These are phyloP conservation scores for Drosophila suboccidentalis DNA, from an alignment of 2,888 invertebrate genomes.

Conservation along the genomic window DNA sequence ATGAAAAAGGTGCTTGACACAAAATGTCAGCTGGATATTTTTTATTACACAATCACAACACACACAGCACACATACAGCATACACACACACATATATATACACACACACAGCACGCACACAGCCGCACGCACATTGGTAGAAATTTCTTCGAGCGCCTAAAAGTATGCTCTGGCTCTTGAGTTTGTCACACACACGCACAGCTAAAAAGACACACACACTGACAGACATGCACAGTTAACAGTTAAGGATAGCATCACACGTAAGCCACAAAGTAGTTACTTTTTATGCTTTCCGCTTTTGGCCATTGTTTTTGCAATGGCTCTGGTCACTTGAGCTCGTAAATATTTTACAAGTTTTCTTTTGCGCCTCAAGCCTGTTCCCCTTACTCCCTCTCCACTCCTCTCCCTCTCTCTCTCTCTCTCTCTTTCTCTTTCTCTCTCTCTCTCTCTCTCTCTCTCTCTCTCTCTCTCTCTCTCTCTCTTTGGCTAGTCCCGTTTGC, in stretches of 20 bases:
- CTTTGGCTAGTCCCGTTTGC: neutral
- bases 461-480: neutral
- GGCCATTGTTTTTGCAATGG: conserved; percentile 62
- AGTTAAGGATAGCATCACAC: conserved; percentile 49
- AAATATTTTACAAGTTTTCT: conserved; percentile 79
- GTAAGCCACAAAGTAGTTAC: conserved; percentile 82
- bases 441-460: neutral
- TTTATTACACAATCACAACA: conserved; percentile 80
- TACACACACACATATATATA: conserved; percentile 3
- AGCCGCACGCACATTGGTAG: conserved; percentile 8
- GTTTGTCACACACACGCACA: conserved; percentile 30
- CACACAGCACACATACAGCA: conserved; percentile 18
- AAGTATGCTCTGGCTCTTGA: conserved; percentile 57
- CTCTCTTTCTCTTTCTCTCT: neutral
- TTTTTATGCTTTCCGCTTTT: conserved; percentile 71
- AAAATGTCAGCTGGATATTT: conserved; percentile 82
- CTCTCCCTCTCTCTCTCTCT: neutral
- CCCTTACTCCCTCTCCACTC: neutral
- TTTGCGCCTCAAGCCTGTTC: conserved; percentile 12
- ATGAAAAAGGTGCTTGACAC: conserved; percentile 83
- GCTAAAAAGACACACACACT: conserved; percentile 4
- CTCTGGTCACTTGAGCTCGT: conserved; percentile 74
- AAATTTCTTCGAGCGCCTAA: conserved; percentile 51
- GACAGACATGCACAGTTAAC: conserved; percentile 23
- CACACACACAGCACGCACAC: conserved; percentile 27